A percentile compares a stretch with the other conserved stretches of the same genome.
Conservation (phyloP, 2,888 invertebrate species). For the Automeris io region DNA sequence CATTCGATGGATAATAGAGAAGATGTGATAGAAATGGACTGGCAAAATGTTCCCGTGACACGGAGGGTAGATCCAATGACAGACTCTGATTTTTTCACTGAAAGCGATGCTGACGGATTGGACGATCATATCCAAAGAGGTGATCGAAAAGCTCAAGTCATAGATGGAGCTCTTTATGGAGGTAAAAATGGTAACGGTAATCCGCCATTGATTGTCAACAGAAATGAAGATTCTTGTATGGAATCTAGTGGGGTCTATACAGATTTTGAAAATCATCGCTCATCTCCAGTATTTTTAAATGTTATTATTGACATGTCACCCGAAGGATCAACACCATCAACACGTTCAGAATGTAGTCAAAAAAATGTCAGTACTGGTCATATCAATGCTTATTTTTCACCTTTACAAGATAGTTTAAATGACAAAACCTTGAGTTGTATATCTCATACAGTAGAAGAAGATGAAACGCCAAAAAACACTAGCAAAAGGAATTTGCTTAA, state of each 20-base stretch:
- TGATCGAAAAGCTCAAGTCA: conserved; percentile 88
- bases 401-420: conserved; percentile 34
- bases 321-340: conserved; percentile 77
- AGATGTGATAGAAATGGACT: conserved; percentile 73
- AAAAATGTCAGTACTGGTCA: conserved; percentile 56
- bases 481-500: conserved; percentile 67
- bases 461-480: conserved; percentile 53
- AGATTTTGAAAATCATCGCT: conserved; percentile 84
- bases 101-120: conserved; percentile 92
- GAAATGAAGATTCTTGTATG: conserved; percentile 87
- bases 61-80: conserved; percentile 90
- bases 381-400: conserved; percentile 43
- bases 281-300: conserved; percentile 68
- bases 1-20: conserved; percentile 79
- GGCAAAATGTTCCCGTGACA: conserved; percentile 79
- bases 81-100: conserved; percentile 93
- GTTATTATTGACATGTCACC: conserved; percentile 84
- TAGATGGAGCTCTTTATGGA: conserved; percentile 93
- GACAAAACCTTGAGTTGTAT: conserved; percentile 35
- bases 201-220: conserved; percentile 73
- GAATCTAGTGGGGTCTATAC: conserved; percentile 94
- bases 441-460: conserved; percentile 37
- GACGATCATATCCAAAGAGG: conserved; percentile 83
- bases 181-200: conserved; percentile 77
- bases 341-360: conserved; percentile 70